Conservation (phyloP, 2,797 vertebrate species). For the Bovichtus variegatus region DNA sequence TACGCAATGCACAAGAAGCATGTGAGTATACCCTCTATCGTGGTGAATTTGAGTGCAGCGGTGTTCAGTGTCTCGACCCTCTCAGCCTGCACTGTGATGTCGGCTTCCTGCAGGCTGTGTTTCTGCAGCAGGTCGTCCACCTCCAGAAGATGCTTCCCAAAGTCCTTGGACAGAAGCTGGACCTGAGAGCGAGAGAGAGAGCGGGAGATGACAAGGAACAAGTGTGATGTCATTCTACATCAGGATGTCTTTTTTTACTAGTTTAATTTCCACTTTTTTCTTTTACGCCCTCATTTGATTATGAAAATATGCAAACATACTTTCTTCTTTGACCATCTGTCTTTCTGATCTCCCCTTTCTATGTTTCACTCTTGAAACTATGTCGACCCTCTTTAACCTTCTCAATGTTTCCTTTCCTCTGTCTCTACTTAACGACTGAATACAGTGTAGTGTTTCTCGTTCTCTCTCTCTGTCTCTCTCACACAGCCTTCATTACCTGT, state of each 20-base stretch:
- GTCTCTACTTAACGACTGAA: neutral
- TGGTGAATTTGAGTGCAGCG: conserved; percentile 91
- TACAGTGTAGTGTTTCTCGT: too few relatives aligned
- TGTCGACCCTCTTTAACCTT: neutral
- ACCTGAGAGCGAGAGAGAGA: conserved; percentile 78
- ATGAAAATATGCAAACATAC: neutral
- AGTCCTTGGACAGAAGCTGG: conserved; percentile 91
- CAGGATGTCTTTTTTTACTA: neutral
- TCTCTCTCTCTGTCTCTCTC: neutral
- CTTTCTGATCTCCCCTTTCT: neutral
- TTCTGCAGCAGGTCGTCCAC: conserved; percentile 96
- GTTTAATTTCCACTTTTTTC: neutral
- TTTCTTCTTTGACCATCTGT: neutral
- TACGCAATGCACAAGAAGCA: neutral
- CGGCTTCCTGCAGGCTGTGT: conserved; percentile 91
- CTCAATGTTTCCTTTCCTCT: neutral
- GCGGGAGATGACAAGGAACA: neutral
- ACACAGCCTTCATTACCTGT: conserved; percentile 84
- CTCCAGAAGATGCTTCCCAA: conserved; percentile 95
- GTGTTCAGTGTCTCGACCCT: conserved; percentile 91
- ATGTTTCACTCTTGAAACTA: neutral
- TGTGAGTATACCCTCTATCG: conserved; percentile 87
- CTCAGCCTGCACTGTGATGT: conserved; percentile 92
- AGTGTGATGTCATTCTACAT: neutral
- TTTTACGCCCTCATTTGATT: neutral